phyloP scores from a whole-genome alignment of 30 jellyfish, hydroid and myxozoan species.

The Turritopsis dohrnii region DNA sequence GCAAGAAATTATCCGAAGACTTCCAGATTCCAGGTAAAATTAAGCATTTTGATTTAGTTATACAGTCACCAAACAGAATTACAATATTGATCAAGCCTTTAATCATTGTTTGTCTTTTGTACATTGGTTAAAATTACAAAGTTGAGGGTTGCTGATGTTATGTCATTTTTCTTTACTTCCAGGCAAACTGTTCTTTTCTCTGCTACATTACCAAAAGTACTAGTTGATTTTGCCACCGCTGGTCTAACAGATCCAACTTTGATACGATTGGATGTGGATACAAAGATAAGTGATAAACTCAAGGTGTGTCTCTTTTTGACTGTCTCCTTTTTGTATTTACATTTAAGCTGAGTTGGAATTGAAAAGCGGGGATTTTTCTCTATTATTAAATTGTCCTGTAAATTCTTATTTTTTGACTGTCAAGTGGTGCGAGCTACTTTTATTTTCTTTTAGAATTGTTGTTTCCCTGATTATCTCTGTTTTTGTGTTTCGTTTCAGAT shows the following conservation, averaged over 20 bases:
- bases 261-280: constrained; percentile 88
- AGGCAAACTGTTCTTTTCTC: constrained; percentile 89
- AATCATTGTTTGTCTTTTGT: no score
- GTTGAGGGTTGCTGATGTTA: no score
- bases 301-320: constrained; percentile 44
- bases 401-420: no score
- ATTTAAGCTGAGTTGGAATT: no score
- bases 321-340: no score
- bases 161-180: neutral
- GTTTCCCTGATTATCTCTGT: neutral
- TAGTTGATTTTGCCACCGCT: constrained; percentile 83
- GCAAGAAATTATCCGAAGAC: constrained; percentile 71
- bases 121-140: no score
- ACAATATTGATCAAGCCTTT: no score
- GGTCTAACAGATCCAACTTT: constrained; percentile 91
- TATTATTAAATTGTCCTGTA: no score
- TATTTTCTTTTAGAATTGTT: no score
- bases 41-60: neutral
- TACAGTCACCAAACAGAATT: no score
- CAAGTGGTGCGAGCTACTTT: no score
- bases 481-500: constrained; percentile 31
- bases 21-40: constrained; percentile 77
- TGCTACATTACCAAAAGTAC: constrained; percentile 89
- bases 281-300: constrained; percentile 75
- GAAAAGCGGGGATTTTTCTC: no score